Base-by-base conservation (phyloP, 2,797 vertebrate genomes). In the Sebastes ruberrimus region DNA sequence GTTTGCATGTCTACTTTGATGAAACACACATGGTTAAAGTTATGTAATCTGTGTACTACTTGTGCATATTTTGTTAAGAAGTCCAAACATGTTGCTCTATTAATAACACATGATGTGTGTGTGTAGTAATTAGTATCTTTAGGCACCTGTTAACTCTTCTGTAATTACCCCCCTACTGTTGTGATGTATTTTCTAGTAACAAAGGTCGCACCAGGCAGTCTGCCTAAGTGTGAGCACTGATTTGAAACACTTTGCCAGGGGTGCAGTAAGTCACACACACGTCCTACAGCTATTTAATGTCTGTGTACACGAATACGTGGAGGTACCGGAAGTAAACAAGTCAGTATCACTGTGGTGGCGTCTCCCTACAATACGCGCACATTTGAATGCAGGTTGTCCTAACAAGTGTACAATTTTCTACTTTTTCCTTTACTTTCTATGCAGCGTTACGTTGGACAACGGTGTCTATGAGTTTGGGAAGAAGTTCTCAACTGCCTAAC, bases 41-140 rank as follows among this genome's bases (percentile, higher is more conserved):
- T n/a, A n/a, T 68, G 10, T 69, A 13, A 6, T 49, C 27, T 35
- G 11, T 61, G 16, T 70, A 7, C 13, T 74, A 13, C 73, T 78
- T 57, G 14, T 60, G 27, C 27, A 28, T 33, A 10, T 73, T 68
- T 71, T 78, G 56, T 38, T 59, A 78, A 67, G 64, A 67, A 52
- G 27, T 71, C 52, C 65, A 69, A 61, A 86, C 49, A 74, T 52
- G 30, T 73, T n/a, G 68, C 25, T 80, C 52, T 66, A 78, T 84
- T 85, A 70, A 80, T 75, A 76, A 84, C 46, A 28, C 30, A 28
- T 68, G 74, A 72, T 69, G 72, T 71, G 22, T 65, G 35, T 46
- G 35, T 53, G 46, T 22, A 23, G 57, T 76, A 70, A 89, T 86
- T 86, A 46, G 61, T 61, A 78, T 84, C 72, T 81, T 87, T 66